Evolutionary conservation across 1,140 invertebrate genomes (phyloP).

Genomic region (Potamilus streckersoni): DNA sequence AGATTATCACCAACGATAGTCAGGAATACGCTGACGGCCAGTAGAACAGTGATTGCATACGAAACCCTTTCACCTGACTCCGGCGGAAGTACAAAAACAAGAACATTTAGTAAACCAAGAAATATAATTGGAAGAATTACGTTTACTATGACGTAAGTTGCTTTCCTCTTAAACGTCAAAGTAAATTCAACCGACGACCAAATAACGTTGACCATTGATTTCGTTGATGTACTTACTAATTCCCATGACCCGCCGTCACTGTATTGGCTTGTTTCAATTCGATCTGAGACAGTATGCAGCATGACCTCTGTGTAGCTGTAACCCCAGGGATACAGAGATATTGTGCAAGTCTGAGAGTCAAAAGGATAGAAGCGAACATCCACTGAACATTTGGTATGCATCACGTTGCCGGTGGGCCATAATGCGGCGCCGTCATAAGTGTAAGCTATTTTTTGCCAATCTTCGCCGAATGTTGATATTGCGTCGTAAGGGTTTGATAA

Average conservation of each 20-base stretch:
- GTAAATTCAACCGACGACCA: background rate
- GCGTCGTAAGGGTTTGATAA: constrained; percentile 1
- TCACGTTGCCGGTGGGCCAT: constrained; percentile 8
- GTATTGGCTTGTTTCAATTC: background rate
- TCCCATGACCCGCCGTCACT: constrained; percentile 11
- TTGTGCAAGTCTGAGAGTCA: constrained; percentile 19
- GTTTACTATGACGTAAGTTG: constrained; percentile 70
- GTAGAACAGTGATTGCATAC: constrained; percentile 72
- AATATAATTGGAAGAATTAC: constrained; percentile 73
- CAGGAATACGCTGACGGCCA: constrained; percentile 73
- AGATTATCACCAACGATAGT: constrained; percentile 72
- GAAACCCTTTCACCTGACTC: constrained; percentile 73
- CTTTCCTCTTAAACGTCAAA: constrained; percentile 32
- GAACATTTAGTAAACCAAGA: constrained; percentile 71
- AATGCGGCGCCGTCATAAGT: background rate
- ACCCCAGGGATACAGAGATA: constrained; percentile 7
- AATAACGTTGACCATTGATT: no score
- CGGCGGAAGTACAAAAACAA: constrained; percentile 73
- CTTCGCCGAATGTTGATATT: background rate
- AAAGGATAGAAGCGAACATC: constrained; percentile 23
- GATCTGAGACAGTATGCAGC: background rate
- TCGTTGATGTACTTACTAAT: constrained; percentile 1
- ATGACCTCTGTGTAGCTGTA: background rate
- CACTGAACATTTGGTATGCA: constrained; percentile 9
- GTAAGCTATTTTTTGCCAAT: constrained; percentile 5